A percentile compares a stretch with the other conserved stretches of the same genome.
phyloP scores from a whole-genome alignment of 2,888 invertebrate species.

The Ichneumoninae sp. region DNA sequence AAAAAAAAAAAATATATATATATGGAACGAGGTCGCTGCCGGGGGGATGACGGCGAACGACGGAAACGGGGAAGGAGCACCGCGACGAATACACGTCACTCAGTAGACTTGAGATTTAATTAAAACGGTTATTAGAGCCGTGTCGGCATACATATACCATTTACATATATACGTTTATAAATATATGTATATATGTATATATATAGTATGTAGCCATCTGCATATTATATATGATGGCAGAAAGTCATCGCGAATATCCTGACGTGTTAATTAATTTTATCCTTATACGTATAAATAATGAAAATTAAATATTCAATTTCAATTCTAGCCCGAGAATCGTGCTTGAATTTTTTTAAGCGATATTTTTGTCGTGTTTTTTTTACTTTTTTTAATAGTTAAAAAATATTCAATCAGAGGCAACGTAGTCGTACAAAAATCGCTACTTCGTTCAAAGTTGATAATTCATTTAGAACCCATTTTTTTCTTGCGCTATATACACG shows the following conservation, averaged over 20 bases:
- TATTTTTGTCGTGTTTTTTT: neutral
- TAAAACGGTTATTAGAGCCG: conserved; percentile 48
- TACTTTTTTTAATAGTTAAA: neutral
- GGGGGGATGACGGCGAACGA: conserved; percentile 15
- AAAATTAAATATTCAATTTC: conserved; percentile 10
- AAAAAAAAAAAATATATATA: no score
- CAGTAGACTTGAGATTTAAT: conserved; percentile 46
- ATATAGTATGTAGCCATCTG: conserved; percentile 7
- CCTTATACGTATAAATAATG: conserved; percentile 2
- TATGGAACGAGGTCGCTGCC: conserved; percentile 17
- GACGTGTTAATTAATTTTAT: conserved; percentile 19
- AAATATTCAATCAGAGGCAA: neutral
- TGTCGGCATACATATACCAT: conserved; percentile 13
- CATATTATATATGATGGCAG: conserved; percentile 8
- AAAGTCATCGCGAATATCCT: conserved; percentile 18
- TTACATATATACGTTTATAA: neutral
- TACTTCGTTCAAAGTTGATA: neutral
- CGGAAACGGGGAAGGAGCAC: neutral
- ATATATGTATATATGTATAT: neutral
- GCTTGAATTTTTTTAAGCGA: neutral
- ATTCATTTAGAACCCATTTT: neutral
- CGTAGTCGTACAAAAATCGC: neutral
- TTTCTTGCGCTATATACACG: neutral
- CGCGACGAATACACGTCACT: conserved; percentile 46
- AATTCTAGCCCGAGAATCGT: neutral